phyloP scores from a whole-genome alignment of 2,113 vertebrate species.

The Genyomyrus donnyi region DNA sequence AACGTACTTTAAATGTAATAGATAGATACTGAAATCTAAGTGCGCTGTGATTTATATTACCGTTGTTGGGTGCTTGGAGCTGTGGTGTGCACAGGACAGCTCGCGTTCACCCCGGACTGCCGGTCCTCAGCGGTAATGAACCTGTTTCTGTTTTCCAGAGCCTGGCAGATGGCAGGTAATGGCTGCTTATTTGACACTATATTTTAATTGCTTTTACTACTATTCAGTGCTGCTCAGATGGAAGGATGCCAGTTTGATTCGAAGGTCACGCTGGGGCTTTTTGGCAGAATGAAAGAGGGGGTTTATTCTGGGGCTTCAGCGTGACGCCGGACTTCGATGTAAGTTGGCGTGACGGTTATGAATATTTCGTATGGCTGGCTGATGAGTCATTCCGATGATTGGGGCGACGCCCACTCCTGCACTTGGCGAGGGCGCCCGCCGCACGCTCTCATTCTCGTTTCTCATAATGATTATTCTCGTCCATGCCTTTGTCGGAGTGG shows the following conservation, averaged over 20 bases:
- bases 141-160: constrained; percentile 32
- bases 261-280: constrained; percentile 32
- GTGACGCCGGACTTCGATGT: neutral
- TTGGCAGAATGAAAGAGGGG: neutral
- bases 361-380: neutral
- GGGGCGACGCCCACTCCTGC: neutral
- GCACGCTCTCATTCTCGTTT: neutral
- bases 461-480: neutral
- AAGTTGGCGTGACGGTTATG: neutral
- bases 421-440: neutral
- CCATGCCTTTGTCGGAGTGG: constrained; percentile 6
- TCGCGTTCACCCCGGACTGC: constrained; percentile 37
- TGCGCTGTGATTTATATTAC: neutral
- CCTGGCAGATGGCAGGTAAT: constrained; percentile 41
- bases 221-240: constrained; percentile 24
- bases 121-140: constrained; percentile 41
- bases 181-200: constrained; percentile 44
- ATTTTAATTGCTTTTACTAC: constrained; percentile 36
- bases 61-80: neutral
- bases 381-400: neutral
- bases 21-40: neutral
- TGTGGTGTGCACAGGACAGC: constrained; percentile 30
- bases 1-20: neutral
- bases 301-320: neutral
- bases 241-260: constrained; percentile 36